These are phyloP conservation scores for Pachliopta kotzebuea DNA, from an alignment of 2,888 invertebrate genomes.

Conservation along the genomic window DNA sequence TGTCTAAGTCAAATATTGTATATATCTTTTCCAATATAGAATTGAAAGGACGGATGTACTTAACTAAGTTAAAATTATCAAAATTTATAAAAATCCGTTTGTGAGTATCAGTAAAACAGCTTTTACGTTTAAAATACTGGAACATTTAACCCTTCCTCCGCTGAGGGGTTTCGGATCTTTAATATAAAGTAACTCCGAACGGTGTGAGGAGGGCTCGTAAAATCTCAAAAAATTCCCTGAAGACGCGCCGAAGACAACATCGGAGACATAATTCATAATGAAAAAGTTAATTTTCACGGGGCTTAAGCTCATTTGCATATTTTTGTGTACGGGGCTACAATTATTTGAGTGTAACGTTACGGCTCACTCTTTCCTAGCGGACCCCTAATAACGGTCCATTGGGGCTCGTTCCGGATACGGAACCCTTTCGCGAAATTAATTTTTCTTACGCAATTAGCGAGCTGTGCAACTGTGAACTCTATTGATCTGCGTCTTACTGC, in stretches of 20 bases:
- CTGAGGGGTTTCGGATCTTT: constrained; percentile 42
- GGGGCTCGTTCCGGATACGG: constrained; percentile 61
- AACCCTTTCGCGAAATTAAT: constrained; percentile 76
- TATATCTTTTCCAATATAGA: too few relatives aligned
- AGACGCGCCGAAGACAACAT: constrained; percentile 68
- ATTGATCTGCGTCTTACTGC: constrained; percentile 51
- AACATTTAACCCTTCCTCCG: constrained; percentile 50
- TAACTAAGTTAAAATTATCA: background rate
- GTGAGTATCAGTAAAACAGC: background rate
- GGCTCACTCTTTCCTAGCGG: constrained; percentile 56
- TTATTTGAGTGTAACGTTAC: constrained; percentile 66
- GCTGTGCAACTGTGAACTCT: constrained; percentile 55
- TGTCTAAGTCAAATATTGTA: too few relatives aligned
- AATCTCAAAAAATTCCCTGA: constrained; percentile 76
- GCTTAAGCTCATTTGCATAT: constrained; percentile 74
- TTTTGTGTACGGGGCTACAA: constrained; percentile 68
- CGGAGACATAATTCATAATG: constrained; percentile 79
- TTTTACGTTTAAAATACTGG: background rate
- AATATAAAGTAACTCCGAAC: constrained; percentile 45
- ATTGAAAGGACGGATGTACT: too few relatives aligned
- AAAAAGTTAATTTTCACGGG: constrained; percentile 78
- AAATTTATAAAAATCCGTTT: background rate
- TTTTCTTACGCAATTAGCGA: constrained; percentile 77
- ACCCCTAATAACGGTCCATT: constrained; percentile 55
- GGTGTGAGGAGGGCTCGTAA: constrained; percentile 51